These are phyloP conservation scores for Oncorhynchus keta DNA, from an alignment of 2,113 vertebrate genomes.

Conservation along the genomic window DNA sequence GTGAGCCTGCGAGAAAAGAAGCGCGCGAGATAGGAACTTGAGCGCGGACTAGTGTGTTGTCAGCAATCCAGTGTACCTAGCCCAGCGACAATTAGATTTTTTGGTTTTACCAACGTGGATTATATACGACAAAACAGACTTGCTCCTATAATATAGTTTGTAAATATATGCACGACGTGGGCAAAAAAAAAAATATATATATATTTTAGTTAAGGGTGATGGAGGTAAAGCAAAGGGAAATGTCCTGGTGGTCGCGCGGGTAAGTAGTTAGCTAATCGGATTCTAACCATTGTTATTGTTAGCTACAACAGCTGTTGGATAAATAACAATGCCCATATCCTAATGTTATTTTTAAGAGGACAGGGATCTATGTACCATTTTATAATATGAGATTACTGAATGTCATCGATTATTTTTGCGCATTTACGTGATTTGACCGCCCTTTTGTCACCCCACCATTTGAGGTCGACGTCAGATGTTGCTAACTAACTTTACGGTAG, in stretches of 20 bases:
- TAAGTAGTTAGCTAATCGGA: constrained; percentile 39
- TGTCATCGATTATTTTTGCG: too few species aligned
- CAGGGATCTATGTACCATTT: too few species aligned
- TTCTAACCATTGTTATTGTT: not conserved
- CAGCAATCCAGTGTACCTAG: not conserved
- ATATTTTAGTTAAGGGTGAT: not conserved
- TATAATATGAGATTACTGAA: too few species aligned
- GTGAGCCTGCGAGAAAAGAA: constrained; percentile 38
- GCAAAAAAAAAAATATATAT: not conserved
- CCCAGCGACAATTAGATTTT: not conserved
- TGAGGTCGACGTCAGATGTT: not conserved
- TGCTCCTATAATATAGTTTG: too few species aligned
- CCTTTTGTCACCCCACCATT: not conserved
- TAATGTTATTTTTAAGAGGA: too few species aligned
- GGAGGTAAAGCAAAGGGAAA: constrained; percentile 50
- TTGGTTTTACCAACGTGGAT: not conserved
- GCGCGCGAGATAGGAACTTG: constrained; percentile 74
- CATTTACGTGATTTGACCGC: too few species aligned
- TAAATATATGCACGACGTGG: too few species aligned
- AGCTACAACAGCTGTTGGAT: not conserved
- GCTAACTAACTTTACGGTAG: too few species aligned
- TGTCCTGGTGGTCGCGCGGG: constrained; percentile 78
- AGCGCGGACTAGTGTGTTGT: constrained; percentile 58
- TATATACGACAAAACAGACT: not conserved
- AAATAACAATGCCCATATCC: not conserved